Base-by-base conservation (phyloP, 1,140 invertebrate species). In the Phymastichus coffea region DNA sequence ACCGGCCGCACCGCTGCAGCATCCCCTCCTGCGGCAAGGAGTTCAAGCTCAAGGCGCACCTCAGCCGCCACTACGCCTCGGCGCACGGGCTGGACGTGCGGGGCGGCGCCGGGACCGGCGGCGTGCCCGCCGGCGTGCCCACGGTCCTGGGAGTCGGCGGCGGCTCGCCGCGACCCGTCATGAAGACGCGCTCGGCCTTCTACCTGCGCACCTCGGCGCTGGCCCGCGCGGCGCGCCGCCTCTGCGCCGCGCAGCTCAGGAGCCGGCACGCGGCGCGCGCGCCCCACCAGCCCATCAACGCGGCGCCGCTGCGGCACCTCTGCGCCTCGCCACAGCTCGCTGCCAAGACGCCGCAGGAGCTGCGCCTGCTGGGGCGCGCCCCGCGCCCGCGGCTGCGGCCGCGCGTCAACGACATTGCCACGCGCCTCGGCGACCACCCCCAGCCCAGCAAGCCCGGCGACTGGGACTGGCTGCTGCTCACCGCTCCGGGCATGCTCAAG, bases 141-240 rank as follows among this genome's bases (percentile, higher is more conserved):
- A 61, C 75, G 48, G 56, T 83, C 6, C 28, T 33, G 28, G 28
- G 6, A 33, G 72, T 73, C 1, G 69, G 70, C 6, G 66, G 74
- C 44, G 92, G 90, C 22, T 91, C 91, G 23, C 92, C 93, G 2
- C 82, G 94, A 33, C 94, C 95, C 20, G 92, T 97, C 0, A 95
- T 97, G 93, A 97, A 97, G 81, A 97, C 95, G 37, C 85, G 95
- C 67, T 94, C 95, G 62, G 95, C 95, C 23, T 97, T 97, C 81
- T 97, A 95, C 81, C 82, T 98, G 65, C 87, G 91, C 70, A 95
- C 91, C 3, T 95, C 94, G 63, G 87, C 91, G 30, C 81, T 95
- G 66, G 95, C 94, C 38, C 85, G 92, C 63, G 86, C 96, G 17
- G 93, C 94, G 20, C 85, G 95, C 38, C 82, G 91, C 49, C 81